Conservation (phyloP, 2,888 invertebrate species). For the Lobophora halterata region DNA sequence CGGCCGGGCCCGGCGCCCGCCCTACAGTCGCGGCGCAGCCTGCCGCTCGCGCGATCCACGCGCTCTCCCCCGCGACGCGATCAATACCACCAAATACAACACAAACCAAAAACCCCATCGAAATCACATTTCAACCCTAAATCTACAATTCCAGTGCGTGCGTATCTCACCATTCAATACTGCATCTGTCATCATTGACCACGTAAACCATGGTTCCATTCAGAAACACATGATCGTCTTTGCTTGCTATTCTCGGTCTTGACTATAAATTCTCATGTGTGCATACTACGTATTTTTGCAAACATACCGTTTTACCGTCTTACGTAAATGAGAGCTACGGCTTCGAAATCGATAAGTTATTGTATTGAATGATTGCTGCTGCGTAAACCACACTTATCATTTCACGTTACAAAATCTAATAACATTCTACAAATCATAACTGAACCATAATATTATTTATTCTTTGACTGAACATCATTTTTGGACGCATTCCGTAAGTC, state of each 20-base stretch:
- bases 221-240: slow-evolving; percentile 64
- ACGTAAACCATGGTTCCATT: slow-evolving; percentile 58
- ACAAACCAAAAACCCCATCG: slow-evolving; percentile 37
- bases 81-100: slow-evolving; percentile 49
- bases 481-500: no score
- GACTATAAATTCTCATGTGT: slow-evolving; percentile 21
- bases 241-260: slow-evolving; percentile 49
- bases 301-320: slow-evolving; percentile 40
- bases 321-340: slow-evolving; percentile 59
- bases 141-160: slow-evolving; percentile 17
- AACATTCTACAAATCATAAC: no score
- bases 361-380: slow-evolving; percentile 22
- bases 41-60: slow-evolving; percentile 69
- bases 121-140: slow-evolving; percentile 21
- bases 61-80: slow-evolving; percentile 52
- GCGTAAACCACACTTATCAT: slow-evolving; percentile 12
- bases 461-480: no score
- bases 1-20: slow-evolving; percentile 42
- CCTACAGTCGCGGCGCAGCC: slow-evolving; percentile 72
- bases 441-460: no score
- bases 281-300: slow-evolving; percentile 23
- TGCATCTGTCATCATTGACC: slow-evolving; percentile 39
- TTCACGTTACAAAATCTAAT: slow-evolving; percentile 11
- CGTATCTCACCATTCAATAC: slow-evolving; percentile 43
- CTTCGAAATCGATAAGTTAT: slow-evolving; percentile 64